phyloP scores from a whole-genome alignment of 2,888 invertebrate species.

The Mantis religiosa region DNA sequence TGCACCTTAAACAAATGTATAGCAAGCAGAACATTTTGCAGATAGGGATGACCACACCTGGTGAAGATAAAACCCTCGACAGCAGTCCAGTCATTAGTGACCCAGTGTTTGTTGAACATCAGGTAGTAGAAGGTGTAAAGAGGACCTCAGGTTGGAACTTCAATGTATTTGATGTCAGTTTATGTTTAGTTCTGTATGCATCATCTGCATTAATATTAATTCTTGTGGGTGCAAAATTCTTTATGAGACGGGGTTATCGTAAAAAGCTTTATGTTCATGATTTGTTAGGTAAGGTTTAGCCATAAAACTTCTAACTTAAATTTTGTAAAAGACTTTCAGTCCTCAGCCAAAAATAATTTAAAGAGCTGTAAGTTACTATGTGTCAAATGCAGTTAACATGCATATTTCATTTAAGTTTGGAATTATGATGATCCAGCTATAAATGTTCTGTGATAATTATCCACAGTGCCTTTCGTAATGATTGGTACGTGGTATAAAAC shows the following conservation, averaged over 20 bases:
- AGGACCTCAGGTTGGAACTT: constrained; percentile 48
- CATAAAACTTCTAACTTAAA: background rate
- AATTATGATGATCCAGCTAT: background rate
- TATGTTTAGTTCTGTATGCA: constrained; percentile 71
- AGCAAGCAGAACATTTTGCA: constrained; percentile 33
- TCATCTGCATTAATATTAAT: constrained; percentile 70
- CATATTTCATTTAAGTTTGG: background rate
- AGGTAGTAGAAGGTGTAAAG: background rate
- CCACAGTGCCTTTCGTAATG: background rate
- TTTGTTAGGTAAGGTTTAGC: constrained; percentile 65
- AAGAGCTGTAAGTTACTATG: background rate
- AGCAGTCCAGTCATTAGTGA: constrained; percentile 8
- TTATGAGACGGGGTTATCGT: constrained; percentile 63
- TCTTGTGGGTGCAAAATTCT: constrained; percentile 70
- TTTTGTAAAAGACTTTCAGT: background rate
- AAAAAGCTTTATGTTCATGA: constrained; percentile 71
- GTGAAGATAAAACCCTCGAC: background rate
- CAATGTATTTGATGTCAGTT: constrained; percentile 66
- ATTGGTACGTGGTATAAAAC: background rate
- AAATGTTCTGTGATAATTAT: background rate
- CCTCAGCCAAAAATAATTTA: background rate
- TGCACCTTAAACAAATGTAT: constrained; percentile 59
- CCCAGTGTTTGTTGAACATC: background rate
- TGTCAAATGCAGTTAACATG: background rate
- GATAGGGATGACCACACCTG: constrained; percentile 11